These are phyloP conservation scores for Hylaeus volcanicus DNA, from an alignment of 1,140 invertebrate genomes.

Conservation along the genomic window DNA sequence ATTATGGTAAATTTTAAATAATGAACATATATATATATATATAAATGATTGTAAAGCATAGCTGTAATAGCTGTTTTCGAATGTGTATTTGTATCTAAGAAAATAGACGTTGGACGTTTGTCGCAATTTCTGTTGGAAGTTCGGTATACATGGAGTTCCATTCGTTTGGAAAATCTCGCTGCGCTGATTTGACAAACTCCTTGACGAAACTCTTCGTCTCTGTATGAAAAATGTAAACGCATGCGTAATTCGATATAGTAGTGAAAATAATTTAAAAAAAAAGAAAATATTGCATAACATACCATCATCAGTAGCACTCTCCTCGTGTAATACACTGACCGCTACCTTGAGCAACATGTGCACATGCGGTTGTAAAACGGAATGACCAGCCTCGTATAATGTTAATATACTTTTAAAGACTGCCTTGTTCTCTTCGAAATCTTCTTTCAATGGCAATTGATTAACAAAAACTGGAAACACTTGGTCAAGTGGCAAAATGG, in stretches of 20 bases:
- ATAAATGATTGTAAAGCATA: constrained; percentile 3
- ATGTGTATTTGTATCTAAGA: constrained; percentile 47
- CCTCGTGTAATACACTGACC: constrained; percentile 80
- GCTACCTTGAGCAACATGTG: constrained; percentile 81
- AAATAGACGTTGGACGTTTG: constrained; percentile 71
- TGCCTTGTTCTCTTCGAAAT: constrained; percentile 87
- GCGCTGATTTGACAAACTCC: constrained; percentile 81
- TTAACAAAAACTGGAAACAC: constrained; percentile 87
- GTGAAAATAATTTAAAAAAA: not conserved
- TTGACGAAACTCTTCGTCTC: constrained; percentile 78
- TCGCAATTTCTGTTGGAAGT: constrained; percentile 73
- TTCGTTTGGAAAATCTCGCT: constrained; percentile 82
- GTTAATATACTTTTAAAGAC: constrained; percentile 85
- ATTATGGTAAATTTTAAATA: not conserved
- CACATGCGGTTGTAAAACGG: constrained; percentile 80
- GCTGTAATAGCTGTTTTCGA: not conserved
- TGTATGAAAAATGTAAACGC: constrained; percentile 68
- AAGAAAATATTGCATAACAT: constrained; percentile 25
- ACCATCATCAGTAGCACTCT: constrained; percentile 79
- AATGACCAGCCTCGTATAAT: constrained; percentile 83
- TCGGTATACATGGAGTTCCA: constrained; percentile 77
- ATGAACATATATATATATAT: not conserved
- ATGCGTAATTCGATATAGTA: not conserved
- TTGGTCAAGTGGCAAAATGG: constrained; percentile 84
- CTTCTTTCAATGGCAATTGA: constrained; percentile 87